Percentiles rank a stretch among this genome's conserved stretches.
Evolutionary conservation across 2,113 vertebrate genomes (phyloP).

Genomic region (mouse (Mus musculus)): GRCm39 chr2:121838501-121839000

Average conservation of each 20-base stretch:
- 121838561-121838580: too few relatives aligned
- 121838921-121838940: constrained; percentile 87
- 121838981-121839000: neutral
- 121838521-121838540: neutral
- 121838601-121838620: too few relatives aligned
- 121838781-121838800: neutral
- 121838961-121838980: neutral
- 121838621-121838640: too few relatives aligned
- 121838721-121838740: too few relatives aligned
- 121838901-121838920: constrained; percentile 90
- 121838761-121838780: neutral
- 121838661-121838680: too few relatives aligned
- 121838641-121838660: too few relatives aligned
- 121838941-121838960: constrained; percentile 89
- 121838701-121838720: too few relatives aligned
- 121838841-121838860: neutral
- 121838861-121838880: neutral
- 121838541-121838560: neutral
- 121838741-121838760: neutral
- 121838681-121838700: too few relatives aligned
- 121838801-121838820: neutral
- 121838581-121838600: too few relatives aligned
- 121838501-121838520: neutral
- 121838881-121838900: constrained; percentile 73
- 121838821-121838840: neutral